Conservation (phyloP, 2,797 vertebrate genomes). For the Lepidocolaptes lacrymiger region DNA sequence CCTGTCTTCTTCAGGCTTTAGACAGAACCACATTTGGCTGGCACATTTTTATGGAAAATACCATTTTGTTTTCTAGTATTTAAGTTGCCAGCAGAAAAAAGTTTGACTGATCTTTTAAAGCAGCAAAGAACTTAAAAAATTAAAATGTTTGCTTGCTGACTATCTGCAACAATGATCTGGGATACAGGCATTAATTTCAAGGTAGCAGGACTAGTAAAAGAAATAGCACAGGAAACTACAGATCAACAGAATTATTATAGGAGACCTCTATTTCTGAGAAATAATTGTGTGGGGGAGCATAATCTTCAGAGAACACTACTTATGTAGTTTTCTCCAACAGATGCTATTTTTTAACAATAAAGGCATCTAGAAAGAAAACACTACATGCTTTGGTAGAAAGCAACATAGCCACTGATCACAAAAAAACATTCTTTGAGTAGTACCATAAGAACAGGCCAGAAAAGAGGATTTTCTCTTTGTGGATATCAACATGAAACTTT, state of each 20-base stretch:
- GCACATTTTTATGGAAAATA: not conserved
- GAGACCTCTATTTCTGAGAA: not conserved
- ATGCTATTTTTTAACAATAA: not conserved
- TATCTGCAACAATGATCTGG: not conserved
- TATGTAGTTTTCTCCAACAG: not conserved
- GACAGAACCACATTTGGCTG: not conserved
- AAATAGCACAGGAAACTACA: not conserved
- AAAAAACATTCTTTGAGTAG: not conserved
- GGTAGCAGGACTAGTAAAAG: not conserved
- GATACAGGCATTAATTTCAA: not conserved
- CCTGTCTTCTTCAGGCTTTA: not conserved
- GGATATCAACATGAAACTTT: not conserved
- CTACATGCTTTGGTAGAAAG: not conserved
- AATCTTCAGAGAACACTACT: not conserved
- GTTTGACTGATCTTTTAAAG: not conserved
- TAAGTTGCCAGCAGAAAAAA: not conserved
- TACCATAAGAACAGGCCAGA: not conserved
- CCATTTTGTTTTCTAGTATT: not conserved
- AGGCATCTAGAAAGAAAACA: not conserved
- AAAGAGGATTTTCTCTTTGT: not conserved
- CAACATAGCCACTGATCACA: not conserved
- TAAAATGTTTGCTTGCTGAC: not conserved
- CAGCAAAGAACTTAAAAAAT: not conserved
- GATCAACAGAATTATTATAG: not conserved
- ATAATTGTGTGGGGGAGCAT: not conserved